Base-by-base conservation (phyloP, 1,140 invertebrate genomes). In the Philopotamus ludificatus region DNA sequence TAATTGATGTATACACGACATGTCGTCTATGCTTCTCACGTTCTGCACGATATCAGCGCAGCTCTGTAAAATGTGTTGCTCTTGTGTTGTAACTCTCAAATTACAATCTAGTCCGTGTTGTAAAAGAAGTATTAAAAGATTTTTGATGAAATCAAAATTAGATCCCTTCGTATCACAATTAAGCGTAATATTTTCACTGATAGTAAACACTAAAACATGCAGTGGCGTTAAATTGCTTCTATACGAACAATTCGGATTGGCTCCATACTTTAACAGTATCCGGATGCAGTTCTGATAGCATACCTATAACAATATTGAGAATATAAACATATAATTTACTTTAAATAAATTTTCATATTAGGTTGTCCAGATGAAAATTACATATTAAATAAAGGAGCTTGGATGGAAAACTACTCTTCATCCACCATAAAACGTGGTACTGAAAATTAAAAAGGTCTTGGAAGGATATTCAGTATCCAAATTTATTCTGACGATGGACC, bases 281-380 rank as follows among this genome's bases (percentile, higher is more conserved):
- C 86, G 78, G 21, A 90, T 87, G 74, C 87, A 89, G 72, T 90
- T 90, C 59, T 89, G 73, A 73, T 88, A 89, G 73, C 86, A 89
- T 1, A 89, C 85, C 85, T 86, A 54, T n/a, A 77, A 65, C 57
- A 41, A 50, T n/a, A 51, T 12, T n/a, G 67, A 66, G 26, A 41
- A 9, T 49, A 50, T 25, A 26, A 59, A n/a, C 51, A 41, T 47
- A 12, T 41, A 3, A 42, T 39, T 23, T 60, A 34, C 39, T 44
- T 9, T 47, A n/a, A n/a, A n/a, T n/a, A n/a, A 18, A 1, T 64
- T 57, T 10, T 58, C 58, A 55, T 66, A 44, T 54, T 21, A 22
- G 18, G 9, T 26, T n/a, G n/a, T n/a, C n/a, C n/a, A 1, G 41
- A 7, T 26, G n/a, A 54, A 54, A 54, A 28, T n/a, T n/a, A 41